Evolutionary conservation across 2,888 invertebrate species (phyloP).

Genomic region (Petrophora chlorosata): DNA sequence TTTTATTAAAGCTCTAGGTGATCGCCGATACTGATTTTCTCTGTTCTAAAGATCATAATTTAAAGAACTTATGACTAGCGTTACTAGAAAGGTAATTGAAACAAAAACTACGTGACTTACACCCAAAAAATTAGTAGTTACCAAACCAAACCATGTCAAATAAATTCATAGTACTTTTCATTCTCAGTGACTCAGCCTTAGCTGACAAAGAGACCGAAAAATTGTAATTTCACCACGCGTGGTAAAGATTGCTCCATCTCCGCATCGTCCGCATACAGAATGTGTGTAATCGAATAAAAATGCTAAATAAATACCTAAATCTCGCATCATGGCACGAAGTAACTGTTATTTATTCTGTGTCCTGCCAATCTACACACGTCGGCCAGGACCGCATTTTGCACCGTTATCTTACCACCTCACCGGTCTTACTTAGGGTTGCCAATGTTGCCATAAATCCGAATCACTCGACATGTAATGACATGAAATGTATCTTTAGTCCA

Average conservation of each 20-base stretch:
- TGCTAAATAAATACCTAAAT: slow-evolving; percentile 45
- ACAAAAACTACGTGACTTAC: slow-evolving; percentile 2
- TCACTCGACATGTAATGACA: no score
- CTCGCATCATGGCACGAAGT: slow-evolving; percentile 43
- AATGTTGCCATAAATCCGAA: no score
- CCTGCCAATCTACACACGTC: slow-evolving; percentile 5
- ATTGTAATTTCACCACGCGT: slow-evolving; percentile 25
- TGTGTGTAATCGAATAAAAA: slow-evolving; percentile 46
- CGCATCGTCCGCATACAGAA: slow-evolving; percentile 34
- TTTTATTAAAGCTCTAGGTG: background rate
- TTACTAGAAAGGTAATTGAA: background rate
- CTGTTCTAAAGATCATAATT: no score
- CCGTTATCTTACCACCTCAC: slow-evolving; percentile 22
- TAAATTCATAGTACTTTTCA: slow-evolving; percentile 4
- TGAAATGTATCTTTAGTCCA: no score
- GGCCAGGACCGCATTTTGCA: slow-evolving; percentile 18
- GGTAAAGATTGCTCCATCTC: slow-evolving; percentile 27
- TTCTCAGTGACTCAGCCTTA: slow-evolving; percentile 14
- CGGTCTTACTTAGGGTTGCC: no score
- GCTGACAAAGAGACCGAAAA: slow-evolving; percentile 13
- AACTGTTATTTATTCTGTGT: no score
- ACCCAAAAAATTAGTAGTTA: background rate
- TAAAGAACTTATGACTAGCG: no score
- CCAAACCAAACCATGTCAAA: background rate
- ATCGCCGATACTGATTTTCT: background rate